These are phyloP conservation scores for Drosophila kepulauana DNA, from an alignment of 1,140 invertebrate species.

Conservation along the genomic window DNA sequence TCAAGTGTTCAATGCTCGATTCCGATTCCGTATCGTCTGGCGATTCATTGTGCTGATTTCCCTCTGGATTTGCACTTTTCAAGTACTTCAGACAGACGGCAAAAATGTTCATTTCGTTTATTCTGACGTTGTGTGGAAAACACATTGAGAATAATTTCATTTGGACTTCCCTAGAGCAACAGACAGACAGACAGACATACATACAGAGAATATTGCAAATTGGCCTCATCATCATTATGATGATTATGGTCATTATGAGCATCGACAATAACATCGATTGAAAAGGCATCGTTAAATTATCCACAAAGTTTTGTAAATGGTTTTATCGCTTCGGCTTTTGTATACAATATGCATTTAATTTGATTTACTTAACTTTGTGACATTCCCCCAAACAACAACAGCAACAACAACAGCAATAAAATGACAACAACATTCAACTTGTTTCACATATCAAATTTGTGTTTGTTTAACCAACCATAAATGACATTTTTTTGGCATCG, in stretches of 20 bases:
- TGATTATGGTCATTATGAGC: conserved; percentile 15
- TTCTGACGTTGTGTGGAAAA: conserved; percentile 26
- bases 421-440: conserved; percentile 10
- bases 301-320: conserved; percentile 28
- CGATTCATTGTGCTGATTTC: conserved; percentile 37
- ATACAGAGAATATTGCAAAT: conserved; percentile 32
- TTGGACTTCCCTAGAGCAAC: conserved; percentile 26
- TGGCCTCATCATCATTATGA: conserved; percentile 34
- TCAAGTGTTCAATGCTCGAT: conserved; percentile 1
- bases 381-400: conserved; percentile 4
- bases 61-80: conserved; percentile 44
- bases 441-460: conserved; percentile 28
- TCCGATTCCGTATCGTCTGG: conserved; percentile 11
- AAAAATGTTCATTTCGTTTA: conserved; percentile 10
- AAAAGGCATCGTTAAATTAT: conserved; percentile 43
- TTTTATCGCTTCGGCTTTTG: conserved; percentile 29
- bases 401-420: too few species aligned
- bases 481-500: conserved; percentile 19
- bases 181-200: background rate
- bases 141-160: conserved; percentile 52
- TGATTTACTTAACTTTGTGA: conserved; percentile 35
- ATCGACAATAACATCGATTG: conserved; percentile 21
- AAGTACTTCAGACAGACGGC: conserved; percentile 3
- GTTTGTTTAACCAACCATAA: conserved; percentile 48
- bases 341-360: conserved; percentile 33